Conservation (phyloP, 2,797 vertebrate genomes). For the Chelonia mydas region DNA sequence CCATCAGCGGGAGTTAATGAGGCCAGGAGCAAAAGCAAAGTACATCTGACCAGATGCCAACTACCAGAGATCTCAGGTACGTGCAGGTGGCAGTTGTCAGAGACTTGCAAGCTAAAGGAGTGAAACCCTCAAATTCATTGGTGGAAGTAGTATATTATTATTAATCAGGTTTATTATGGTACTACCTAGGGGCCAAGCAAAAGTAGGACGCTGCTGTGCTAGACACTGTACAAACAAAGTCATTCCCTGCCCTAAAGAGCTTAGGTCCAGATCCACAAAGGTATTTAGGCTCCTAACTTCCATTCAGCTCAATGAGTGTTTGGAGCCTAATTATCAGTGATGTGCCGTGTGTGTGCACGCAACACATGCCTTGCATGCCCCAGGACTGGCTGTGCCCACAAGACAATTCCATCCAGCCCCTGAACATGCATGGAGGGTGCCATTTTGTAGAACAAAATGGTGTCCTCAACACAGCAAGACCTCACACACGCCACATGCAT, state of each 20-base stretch:
- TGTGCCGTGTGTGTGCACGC: not conserved
- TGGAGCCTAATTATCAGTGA: not conserved
- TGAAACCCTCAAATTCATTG: not conserved
- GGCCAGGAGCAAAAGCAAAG: not conserved
- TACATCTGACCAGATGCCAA: too few relatives aligned
- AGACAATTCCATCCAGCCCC: not conserved
- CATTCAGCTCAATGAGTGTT: not conserved
- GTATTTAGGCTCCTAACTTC: not conserved
- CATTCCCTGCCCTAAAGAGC: not conserved
- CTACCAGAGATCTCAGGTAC: too few relatives aligned
- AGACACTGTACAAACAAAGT: not conserved
- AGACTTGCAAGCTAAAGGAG: not conserved
- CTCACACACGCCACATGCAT: not conserved
- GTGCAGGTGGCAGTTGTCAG: too few relatives aligned
- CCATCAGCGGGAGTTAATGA: not conserved
- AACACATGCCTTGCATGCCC: not conserved
- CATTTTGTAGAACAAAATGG: not conserved
- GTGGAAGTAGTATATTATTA: not conserved
- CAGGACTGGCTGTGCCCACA: not conserved
- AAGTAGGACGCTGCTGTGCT: not conserved
- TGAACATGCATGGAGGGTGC: not conserved
- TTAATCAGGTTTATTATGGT: not conserved
- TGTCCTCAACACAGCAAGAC: not conserved
- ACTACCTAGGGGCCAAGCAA: not conserved
- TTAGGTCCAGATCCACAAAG: not conserved